Evolutionary conservation across 1,140 invertebrate genomes (phyloP), one percentile per base, ranked within the genome.

Genomic region (Lepidotrigona ventralis): DNA sequence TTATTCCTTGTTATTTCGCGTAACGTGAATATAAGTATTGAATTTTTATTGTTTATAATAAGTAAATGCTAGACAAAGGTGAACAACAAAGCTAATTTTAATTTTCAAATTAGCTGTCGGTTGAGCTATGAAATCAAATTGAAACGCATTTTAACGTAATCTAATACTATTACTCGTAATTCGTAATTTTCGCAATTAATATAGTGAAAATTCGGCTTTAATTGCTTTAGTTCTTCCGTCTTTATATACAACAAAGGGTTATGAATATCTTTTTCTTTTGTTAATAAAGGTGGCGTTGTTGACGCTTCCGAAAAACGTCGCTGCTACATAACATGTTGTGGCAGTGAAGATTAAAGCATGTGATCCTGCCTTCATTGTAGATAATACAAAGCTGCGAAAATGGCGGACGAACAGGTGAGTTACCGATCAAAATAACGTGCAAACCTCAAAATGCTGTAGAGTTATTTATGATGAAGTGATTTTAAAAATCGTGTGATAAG

Each of bases 391-490:
- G 90, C 89, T 91, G 88, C 90, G 91, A 95, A 95, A 95, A 95
- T 95, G 95, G 95, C 95, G 94, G 95, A 95, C 89, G 95, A 95
- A 94, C 95, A 95, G 95, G 95, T 95, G 93, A 94, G 93, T 94
- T 89, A 88, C 88, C 90, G 91, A 93, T 89, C 86, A 92, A 92
- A 91, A 89, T 86, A 88, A 89, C 70, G 78, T 77, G 85, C 74
- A 76, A 79, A 79, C 72, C 69, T 76, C 83, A 79, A 83, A 82
- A 81, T 68, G 56, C 75, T 29, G 69, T 69, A 68, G 23, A 80
- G 81, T 83, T 88, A 81, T 78, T 56, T 80, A 83, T 39, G 68
- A 79, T 56, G 63, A 69, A 71, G 78, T 76, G 78, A 69, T 64
- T 72, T 56, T 6, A 21, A 79, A 77, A 53, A 69, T 60, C 66